Conservation (phyloP, 2,113 vertebrate species). For the Seriola rivoliana region DNA sequence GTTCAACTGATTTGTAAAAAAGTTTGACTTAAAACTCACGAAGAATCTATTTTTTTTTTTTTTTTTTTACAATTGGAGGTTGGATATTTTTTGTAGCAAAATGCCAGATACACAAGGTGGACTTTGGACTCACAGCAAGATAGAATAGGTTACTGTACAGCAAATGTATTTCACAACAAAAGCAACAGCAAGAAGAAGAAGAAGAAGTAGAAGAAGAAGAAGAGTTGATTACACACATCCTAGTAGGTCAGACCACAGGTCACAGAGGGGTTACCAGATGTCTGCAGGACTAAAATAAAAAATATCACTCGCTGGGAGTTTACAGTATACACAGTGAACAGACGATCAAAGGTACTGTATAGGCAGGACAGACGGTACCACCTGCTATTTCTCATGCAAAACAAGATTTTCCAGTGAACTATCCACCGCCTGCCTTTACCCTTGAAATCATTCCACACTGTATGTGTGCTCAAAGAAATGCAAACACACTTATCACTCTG, state of each 20-base stretch:
- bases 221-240: background rate
- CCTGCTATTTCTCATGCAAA: background rate
- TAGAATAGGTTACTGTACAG: background rate
- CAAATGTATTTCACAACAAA: too few relatives aligned
- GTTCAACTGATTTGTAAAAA: background rate
- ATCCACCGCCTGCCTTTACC: background rate
- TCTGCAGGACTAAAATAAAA: background rate
- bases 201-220: too few relatives aligned
- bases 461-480: conserved; percentile 29
- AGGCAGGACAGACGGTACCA: background rate
- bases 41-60: conserved; percentile 1
- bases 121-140: conserved; percentile 78
- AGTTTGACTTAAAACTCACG: background rate
- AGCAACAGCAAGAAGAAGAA: too few relatives aligned
- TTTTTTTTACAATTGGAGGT: background rate
- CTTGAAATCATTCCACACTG: conserved; percentile 28
- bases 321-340: conserved; percentile 31
- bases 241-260: conserved; percentile 4
- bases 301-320: conserved; percentile 7
- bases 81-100: too few relatives aligned
- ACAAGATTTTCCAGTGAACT: conserved; percentile 6
- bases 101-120: conserved; percentile 30
- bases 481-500: conserved; percentile 54
- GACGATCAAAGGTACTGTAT: background rate
- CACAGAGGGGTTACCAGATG: background rate